Evolutionary conservation across 2,797 vertebrate species (phyloP).

Genomic region (Poeciliopsis presidionis): DNA sequence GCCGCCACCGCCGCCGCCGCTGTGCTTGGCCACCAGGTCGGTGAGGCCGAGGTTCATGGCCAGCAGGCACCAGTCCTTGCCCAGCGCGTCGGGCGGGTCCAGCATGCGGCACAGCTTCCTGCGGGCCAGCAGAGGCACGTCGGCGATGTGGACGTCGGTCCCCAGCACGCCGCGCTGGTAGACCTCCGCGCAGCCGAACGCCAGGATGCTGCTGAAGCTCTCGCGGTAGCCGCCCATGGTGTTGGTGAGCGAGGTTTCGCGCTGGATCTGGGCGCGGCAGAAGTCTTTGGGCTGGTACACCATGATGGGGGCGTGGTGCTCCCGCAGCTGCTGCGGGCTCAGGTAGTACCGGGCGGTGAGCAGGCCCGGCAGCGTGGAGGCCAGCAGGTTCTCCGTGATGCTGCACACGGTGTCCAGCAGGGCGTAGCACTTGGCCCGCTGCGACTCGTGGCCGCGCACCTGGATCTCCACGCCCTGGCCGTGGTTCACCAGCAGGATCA

Average conservation of each 20-base stretch:
- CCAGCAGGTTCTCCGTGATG: conserved; percentile 91
- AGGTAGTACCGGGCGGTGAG: conserved; percentile 93
- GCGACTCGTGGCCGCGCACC: conserved; percentile 89
- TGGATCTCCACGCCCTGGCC: conserved; percentile 96
- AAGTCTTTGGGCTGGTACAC: conserved; percentile 98
- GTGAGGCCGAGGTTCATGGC: conserved; percentile 97
- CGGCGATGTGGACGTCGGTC: conserved; percentile 87
- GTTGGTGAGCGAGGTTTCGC: conserved; percentile 91
- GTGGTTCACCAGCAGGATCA: conserved; percentile 95
- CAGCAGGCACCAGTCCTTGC: conserved; percentile 98
- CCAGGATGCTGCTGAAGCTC: conserved; percentile 94
- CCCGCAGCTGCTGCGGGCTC: conserved; percentile 95
- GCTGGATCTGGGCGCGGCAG: conserved; percentile 89
- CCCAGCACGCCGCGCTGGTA: conserved; percentile 91
- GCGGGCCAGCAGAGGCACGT: conserved; percentile 88
- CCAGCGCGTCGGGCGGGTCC: conserved; percentile 94
- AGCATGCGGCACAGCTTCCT: conserved; percentile 94
- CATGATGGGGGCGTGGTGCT: conserved; percentile 95
- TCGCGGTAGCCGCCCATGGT: conserved; percentile 97
- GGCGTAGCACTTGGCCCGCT: conserved; percentile 91
- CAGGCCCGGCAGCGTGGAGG: conserved; percentile 91
- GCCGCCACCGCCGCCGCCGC: conserved; percentile 53
- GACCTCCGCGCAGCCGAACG: conserved; percentile 91
- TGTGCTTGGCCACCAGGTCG: conserved; percentile 93
- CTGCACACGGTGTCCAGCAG: conserved; percentile 93